phyloP scores from a whole-genome alignment of 2,113 vertebrate genomes.

The Passer montanus region DNA sequence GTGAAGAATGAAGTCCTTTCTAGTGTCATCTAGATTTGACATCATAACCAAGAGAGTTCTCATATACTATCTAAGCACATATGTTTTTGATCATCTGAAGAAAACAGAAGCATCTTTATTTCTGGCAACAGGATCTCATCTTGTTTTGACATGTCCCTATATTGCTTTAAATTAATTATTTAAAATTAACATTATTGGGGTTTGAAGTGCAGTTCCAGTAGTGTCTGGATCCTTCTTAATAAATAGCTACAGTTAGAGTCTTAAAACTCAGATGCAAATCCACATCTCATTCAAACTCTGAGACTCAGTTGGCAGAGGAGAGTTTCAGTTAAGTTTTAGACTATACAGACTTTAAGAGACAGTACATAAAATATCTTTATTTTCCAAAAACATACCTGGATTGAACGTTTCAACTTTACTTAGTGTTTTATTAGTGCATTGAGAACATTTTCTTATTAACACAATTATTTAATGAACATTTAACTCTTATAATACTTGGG shows the following conservation, averaged over 20 bases:
- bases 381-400: neutral
- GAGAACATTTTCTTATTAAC: neutral
- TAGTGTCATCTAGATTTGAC: neutral
- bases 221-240: neutral
- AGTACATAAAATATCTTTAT: neutral
- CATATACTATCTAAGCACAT: neutral
- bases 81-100: neutral
- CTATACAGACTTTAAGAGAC: neutral
- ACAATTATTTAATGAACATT: neutral
- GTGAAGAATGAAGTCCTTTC: neutral
- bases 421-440: neutral
- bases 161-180: neutral
- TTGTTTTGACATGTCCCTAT: neutral
- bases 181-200: neutral
- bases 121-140: neutral
- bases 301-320: neutral
- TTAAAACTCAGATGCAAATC: neutral
- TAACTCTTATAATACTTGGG: neutral
- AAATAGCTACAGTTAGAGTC: neutral
- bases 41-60: neutral
- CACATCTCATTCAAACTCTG: neutral
- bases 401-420: neutral
- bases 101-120: neutral
- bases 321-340: neutral
- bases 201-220: neutral